A percentile compares a stretch with the other conserved stretches of the same genome.
Conservation (phyloP, 2,113 vertebrate genomes). For the Amphilophus citrinellus region DNA sequence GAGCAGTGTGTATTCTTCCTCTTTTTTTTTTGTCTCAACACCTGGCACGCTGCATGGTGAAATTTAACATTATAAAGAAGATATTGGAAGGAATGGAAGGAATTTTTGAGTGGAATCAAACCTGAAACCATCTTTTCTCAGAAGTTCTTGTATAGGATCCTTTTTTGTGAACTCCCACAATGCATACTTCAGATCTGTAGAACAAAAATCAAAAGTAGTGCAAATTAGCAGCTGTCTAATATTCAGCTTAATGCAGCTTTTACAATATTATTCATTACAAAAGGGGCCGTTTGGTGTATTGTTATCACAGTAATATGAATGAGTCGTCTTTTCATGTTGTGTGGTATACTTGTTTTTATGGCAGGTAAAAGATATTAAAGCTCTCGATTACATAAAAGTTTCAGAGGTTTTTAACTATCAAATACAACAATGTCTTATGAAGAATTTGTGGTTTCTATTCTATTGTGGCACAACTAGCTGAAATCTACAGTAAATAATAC, state of each 20-base stretch:
- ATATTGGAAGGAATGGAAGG: neutral
- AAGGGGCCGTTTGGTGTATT: too few relatives aligned
- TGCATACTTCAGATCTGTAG: neutral
- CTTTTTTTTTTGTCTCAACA: neutral
- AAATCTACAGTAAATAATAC: too few relatives aligned
- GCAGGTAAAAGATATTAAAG: too few relatives aligned
- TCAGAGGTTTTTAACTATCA: too few relatives aligned
- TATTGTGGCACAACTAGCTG: too few relatives aligned
- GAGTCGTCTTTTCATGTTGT: too few relatives aligned
- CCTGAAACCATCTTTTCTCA: neutral
- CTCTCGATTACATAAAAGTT: too few relatives aligned
- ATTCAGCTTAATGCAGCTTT: neutral
- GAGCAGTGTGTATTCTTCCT: slow-evolving; percentile 3
- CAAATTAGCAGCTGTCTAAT: neutral
- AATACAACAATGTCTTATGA: too few relatives aligned
- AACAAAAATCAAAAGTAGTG: neutral
- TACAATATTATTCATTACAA: too few relatives aligned
- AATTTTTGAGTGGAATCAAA: slow-evolving; percentile 16
- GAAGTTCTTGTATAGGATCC: neutral
- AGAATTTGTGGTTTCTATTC: too few relatives aligned
- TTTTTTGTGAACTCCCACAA: neutral
- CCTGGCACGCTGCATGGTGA: slow-evolving; percentile 2
- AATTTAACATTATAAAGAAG: neutral
- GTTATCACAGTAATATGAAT: too few relatives aligned
- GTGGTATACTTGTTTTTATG: too few relatives aligned